phyloP scores from a whole-genome alignment of 2,888 invertebrate genomes.

The Pasiphila rectangulata region DNA sequence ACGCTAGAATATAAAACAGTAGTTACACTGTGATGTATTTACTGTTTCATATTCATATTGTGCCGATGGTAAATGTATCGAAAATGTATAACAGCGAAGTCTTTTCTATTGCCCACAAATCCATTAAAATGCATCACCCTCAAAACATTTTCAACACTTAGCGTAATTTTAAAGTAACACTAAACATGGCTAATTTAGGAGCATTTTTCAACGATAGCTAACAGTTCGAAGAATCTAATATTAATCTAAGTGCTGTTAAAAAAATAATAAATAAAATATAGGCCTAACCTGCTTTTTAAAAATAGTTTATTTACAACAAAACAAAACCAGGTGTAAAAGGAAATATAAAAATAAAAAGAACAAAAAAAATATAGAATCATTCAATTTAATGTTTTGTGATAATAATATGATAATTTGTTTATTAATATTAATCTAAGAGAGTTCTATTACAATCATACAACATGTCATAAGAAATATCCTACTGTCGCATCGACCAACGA shows the following conservation, averaged over 20 bases:
- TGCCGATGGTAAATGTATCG: slow-evolving; percentile 41
- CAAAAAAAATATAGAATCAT: slow-evolving; percentile 65
- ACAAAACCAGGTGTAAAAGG: slow-evolving; percentile 23
- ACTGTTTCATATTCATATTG: slow-evolving; percentile 9
- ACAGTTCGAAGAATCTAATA: slow-evolving; percentile 33
- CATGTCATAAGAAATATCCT: slow-evolving; percentile 54
- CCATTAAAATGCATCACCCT: slow-evolving; percentile 38
- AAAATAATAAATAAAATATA: slow-evolving; percentile 14
- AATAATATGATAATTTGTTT: slow-evolving; percentile 63
- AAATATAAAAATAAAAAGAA: slow-evolving; percentile 38
- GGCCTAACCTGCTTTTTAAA: slow-evolving; percentile 14
- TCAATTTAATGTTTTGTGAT: slow-evolving; percentile 75
- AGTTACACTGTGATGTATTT: background rate
- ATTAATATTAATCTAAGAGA: slow-evolving; percentile 65
- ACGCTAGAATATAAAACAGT: slow-evolving; percentile 12
- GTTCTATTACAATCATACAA: slow-evolving; percentile 72
- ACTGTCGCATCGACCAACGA: slow-evolving; percentile 68
- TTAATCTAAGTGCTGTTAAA: slow-evolving; percentile 17
- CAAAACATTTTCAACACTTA: slow-evolving; percentile 24
- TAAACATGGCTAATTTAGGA: slow-evolving; percentile 17
- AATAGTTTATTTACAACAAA: slow-evolving; percentile 6
- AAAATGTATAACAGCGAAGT: slow-evolving; percentile 55
- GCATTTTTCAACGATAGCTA: slow-evolving; percentile 21
- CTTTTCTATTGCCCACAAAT: slow-evolving; percentile 61
- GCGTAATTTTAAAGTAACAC: slow-evolving; percentile 16